Evolutionary conservation across 2,113 vertebrate species (phyloP).

Genomic region (Anser cygnoides): DNA sequence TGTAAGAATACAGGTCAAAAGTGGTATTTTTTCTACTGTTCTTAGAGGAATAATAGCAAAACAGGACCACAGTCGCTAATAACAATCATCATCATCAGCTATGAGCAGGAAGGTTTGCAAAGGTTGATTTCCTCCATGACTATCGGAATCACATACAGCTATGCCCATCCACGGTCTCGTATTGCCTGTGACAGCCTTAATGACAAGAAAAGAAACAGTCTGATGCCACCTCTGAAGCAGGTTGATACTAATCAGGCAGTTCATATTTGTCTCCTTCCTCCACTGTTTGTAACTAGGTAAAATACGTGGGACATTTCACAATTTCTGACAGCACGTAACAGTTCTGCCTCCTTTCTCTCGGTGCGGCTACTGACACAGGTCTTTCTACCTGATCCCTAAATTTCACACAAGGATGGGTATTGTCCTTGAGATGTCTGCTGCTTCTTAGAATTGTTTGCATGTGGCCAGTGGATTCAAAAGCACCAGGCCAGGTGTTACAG

Average conservation of each 20-base stretch:
- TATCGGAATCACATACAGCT: background rate
- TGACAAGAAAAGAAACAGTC: background rate
- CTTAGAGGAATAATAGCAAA: background rate
- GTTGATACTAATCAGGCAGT: background rate
- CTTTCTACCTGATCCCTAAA: background rate
- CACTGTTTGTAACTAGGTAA: background rate
- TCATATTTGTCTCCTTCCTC: background rate
- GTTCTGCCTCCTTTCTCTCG: background rate
- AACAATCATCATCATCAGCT: background rate
- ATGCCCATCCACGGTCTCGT: background rate
- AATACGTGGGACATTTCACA: background rate
- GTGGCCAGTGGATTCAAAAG: background rate
- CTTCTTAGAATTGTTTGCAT: background rate
- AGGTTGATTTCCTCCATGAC: background rate
- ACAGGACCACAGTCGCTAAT: background rate
- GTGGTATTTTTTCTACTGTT: background rate
- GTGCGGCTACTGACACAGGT: background rate
- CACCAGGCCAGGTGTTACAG: fast-evolving
- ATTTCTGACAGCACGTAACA: background rate
- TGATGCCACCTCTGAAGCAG: background rate
- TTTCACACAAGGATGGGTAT: background rate
- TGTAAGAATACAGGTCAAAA: background rate
- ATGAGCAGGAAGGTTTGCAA: background rate
- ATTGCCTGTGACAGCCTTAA: background rate
- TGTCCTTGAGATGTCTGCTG: background rate